phyloP scores from a whole-genome alignment of 2,113 vertebrate genomes.

The Empidonax alnorum region DNA sequence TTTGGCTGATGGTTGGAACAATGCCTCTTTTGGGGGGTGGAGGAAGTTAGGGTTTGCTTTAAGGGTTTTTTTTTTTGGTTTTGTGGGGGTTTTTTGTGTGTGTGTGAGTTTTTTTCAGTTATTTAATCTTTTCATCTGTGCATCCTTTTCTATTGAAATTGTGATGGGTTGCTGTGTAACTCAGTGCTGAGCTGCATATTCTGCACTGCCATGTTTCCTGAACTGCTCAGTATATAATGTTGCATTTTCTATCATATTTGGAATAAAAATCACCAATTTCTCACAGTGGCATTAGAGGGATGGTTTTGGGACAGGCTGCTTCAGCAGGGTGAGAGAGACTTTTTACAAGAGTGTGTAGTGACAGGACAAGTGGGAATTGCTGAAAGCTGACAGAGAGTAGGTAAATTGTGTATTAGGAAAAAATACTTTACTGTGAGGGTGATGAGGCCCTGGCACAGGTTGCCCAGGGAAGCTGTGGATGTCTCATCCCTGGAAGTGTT shows the following conservation, averaged over 20 bases:
- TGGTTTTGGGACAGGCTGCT: background rate
- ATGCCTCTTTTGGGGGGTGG: background rate
- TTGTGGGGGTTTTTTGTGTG: background rate
- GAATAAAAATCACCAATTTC: background rate
- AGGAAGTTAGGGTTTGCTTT: background rate
- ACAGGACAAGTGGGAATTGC: background rate
- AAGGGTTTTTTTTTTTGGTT: background rate
- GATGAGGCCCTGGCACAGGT: background rate
- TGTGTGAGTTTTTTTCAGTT: background rate
- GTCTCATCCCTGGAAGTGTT: background rate
- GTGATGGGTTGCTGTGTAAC: background rate
- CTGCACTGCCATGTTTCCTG: background rate
- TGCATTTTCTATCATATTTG: background rate
- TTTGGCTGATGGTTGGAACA: background rate
- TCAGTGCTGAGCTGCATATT: background rate
- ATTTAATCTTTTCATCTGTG: background rate
- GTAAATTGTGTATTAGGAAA: background rate
- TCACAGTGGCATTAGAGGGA: background rate
- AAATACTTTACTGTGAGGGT: background rate
- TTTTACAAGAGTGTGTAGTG: background rate
- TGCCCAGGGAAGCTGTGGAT: background rate
- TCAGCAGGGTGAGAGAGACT: background rate
- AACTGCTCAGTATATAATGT: background rate
- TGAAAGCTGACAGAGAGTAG: background rate
- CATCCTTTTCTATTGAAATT: background rate